phyloP scores from a whole-genome alignment of 2,113 vertebrate species.

The Odocoileus hemionus region DNA sequence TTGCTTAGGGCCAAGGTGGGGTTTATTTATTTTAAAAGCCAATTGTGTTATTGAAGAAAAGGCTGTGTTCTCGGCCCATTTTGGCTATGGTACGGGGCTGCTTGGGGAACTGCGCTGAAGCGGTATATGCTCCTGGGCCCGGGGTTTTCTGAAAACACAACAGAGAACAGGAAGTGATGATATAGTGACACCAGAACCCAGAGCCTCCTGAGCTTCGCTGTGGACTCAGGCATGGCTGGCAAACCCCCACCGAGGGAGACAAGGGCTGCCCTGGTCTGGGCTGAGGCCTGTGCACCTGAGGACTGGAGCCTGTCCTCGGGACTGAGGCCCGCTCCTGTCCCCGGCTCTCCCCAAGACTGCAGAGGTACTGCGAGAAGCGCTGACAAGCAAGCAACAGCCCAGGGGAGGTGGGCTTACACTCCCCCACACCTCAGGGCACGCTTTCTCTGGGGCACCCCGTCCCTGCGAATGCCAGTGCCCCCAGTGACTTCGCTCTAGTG shows the following conservation, averaged over 20 bases:
- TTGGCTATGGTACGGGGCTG: constrained; percentile 56
- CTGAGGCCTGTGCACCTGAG: neutral
- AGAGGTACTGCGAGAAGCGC: neutral
- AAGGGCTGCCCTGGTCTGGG: neutral
- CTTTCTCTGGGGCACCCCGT: neutral
- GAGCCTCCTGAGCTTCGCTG: neutral
- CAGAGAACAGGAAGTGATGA: neutral
- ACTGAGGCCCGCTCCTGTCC: neutral
- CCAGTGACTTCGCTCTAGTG: neutral
- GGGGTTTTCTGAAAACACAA: constrained; percentile 78
- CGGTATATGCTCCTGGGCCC: constrained; percentile 79
- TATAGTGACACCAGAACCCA: neutral
- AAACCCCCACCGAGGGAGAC: rapidly evolving
- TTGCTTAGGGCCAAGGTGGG: neutral
- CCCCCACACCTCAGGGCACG: neutral
- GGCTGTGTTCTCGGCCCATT: constrained; percentile 70
- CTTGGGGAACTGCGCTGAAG: constrained; percentile 71
- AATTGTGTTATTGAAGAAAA: constrained; percentile 78
- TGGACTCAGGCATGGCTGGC: neutral
- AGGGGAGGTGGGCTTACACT: too few species aligned
- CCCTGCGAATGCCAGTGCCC: neutral
- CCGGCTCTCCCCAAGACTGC: neutral
- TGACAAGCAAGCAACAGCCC: neutral
- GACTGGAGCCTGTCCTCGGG: rapidly evolving
- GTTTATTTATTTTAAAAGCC: constrained; percentile 72